A percentile compares a stretch with the other conserved stretches of the same genome.
These are phyloP conservation scores for Orthosia cruda DNA, from an alignment of 2,888 invertebrate species.

Conservation along the genomic window DNA sequence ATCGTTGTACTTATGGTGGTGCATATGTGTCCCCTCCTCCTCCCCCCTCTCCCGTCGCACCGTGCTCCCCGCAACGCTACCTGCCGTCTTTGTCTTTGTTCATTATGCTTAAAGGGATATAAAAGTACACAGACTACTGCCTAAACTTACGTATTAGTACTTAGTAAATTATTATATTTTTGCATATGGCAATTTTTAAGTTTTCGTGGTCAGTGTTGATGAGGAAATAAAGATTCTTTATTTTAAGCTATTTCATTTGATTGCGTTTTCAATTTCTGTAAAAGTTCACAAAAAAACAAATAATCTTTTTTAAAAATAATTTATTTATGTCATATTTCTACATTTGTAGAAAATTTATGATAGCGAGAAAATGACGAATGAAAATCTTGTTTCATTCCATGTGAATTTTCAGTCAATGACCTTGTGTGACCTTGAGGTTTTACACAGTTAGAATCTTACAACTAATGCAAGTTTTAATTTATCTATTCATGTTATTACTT, in stretches of 20 bases:
- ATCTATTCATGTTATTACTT: neutral
- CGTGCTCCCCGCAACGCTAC: constrained; percentile 66
- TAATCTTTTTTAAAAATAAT: neutral
- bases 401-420: constrained; percentile 21
- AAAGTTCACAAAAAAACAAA: neutral
- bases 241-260: neutral
- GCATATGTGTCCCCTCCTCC: constrained; percentile 78
- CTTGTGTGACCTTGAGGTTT: constrained; percentile 41
- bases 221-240: neutral
- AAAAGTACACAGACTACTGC: constrained; percentile 62
- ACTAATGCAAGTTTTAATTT: neutral
- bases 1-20: constrained; percentile 88
- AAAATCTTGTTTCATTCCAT: neutral
- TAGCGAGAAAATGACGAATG: neutral
- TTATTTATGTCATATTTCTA: neutral
- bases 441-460: neutral
- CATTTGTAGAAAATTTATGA: neutral
- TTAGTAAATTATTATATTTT: constrained; percentile 6
- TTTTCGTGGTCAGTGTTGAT: neutral
- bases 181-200: neutral
- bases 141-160: constrained; percentile 35
- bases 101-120: constrained; percentile 79
- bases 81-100: constrained; percentile 86
- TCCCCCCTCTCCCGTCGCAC: constrained; percentile 48
- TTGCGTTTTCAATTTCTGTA: neutral